phyloP scores from a whole-genome alignment of 2,888 invertebrate genomes.

The Aethes cnicana region DNA sequence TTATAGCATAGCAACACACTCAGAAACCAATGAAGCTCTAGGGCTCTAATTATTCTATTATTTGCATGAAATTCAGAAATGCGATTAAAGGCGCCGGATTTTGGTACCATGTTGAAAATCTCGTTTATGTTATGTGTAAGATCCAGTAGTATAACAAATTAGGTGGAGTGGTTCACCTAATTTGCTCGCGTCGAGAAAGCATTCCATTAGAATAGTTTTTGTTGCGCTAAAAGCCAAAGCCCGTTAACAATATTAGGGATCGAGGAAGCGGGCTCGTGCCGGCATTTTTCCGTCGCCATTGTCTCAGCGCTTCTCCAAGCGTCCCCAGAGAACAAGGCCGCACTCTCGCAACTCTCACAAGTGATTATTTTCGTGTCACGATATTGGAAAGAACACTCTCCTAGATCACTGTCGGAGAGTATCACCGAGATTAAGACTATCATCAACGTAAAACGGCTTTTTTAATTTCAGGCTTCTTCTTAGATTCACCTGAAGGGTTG shows the following conservation, averaged over 20 bases:
- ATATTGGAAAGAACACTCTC: constrained; percentile 47
- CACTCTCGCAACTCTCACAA: constrained; percentile 51
- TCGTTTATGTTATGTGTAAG: too few relatives aligned
- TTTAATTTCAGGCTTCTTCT: constrained; percentile 4
- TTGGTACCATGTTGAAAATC: too few relatives aligned
- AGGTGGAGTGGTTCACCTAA: too few relatives aligned
- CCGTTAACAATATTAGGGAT: constrained; percentile 37
- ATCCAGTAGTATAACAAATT: too few relatives aligned
- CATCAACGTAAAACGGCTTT: constrained; percentile 12
- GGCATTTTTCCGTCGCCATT: constrained; percentile 47
- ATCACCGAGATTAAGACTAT: constrained; percentile 16
- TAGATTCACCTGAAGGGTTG: background rate
- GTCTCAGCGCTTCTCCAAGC: constrained; percentile 45
- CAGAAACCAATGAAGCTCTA: too few relatives aligned
- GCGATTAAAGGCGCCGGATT: too few relatives aligned
- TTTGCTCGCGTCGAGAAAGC: constrained; percentile 34
- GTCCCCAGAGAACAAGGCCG: constrained; percentile 41
- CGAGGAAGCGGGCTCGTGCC: constrained; percentile 41
- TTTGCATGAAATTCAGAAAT: too few relatives aligned
- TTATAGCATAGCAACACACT: too few relatives aligned
- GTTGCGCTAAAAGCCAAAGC: constrained; percentile 35
- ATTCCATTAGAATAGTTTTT: constrained; percentile 35
- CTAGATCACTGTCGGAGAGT: constrained; percentile 31
- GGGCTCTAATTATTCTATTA: too few relatives aligned
- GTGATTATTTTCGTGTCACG: constrained; percentile 53